A percentile compares a stretch with the other conserved stretches of the same genome.
Evolutionary conservation across 2,888 invertebrate species (phyloP).

Genomic region (Agelastica alni): DNA sequence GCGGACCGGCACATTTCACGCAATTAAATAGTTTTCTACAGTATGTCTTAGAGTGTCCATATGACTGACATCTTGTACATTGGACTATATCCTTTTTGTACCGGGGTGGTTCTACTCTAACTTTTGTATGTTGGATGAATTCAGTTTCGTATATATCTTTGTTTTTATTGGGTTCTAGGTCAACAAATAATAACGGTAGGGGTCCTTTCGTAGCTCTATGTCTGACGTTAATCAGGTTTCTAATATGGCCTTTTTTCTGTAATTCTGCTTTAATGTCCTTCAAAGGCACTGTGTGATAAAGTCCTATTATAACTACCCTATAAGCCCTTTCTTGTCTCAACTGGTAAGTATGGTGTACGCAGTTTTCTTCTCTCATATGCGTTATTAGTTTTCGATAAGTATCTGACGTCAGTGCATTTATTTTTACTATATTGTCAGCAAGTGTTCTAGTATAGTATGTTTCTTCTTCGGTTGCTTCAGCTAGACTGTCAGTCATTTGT

Average conservation of each 20-base stretch:
- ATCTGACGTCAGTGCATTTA: background rate
- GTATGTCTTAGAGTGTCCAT: slow-evolving; percentile 20
- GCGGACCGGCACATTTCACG: slow-evolving; percentile 16
- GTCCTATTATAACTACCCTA: background rate
- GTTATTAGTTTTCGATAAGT: slow-evolving; percentile 2
- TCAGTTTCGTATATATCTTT: slow-evolving; percentile 3
- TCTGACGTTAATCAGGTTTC: slow-evolving; percentile 1
- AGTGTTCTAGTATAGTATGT: slow-evolving; percentile 3
- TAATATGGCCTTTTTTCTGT: background rate
- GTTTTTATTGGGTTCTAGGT: background rate
- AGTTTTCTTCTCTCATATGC: background rate
- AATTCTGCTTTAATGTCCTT: too few relatives aligned
- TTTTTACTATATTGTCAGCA: slow-evolving; percentile 4
- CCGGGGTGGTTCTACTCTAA: background rate
- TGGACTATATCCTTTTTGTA: background rate
- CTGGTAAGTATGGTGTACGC: background rate
- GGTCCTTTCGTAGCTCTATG: background rate
- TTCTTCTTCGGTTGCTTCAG: slow-evolving; percentile 1
- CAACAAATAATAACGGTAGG: slow-evolving; percentile 1
- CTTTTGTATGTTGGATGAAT: background rate
- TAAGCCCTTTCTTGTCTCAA: too few relatives aligned
- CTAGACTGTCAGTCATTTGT: slow-evolving; percentile 2
- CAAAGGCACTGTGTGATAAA: background rate
- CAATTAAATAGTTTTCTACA: slow-evolving; percentile 20
- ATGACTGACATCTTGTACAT: slow-evolving; percentile 21